Evolutionary conservation across 2,113 vertebrate genomes (phyloP).

Genomic region (Albula glossodonta): DNA sequence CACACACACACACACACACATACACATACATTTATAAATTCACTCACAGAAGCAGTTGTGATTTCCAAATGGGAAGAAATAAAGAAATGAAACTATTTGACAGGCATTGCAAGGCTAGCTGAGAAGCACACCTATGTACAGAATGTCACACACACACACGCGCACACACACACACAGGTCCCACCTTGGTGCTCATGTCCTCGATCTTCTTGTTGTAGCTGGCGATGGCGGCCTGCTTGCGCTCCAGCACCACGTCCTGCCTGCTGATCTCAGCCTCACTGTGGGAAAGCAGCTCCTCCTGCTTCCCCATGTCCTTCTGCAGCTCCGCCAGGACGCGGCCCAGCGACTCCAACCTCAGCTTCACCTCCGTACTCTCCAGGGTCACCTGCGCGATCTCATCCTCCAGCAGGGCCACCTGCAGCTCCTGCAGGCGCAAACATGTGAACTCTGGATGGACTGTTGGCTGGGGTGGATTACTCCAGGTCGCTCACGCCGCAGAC

Average conservation of each 20-base stretch:
- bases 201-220: constrained; percentile 74
- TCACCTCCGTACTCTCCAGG: constrained; percentile 68
- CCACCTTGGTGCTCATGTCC: constrained; percentile 79
- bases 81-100: too few species aligned
- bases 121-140: too few species aligned
- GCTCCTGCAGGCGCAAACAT: constrained; percentile 63
- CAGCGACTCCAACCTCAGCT: constrained; percentile 62
- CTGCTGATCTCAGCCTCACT: constrained; percentile 68
- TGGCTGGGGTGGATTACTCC: too few species aligned
- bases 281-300: constrained; percentile 61
- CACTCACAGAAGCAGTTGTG: not conserved
- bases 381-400: constrained; percentile 65
- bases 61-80: too few species aligned
- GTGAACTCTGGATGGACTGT: not conserved
- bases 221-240: constrained; percentile 69
- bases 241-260: constrained; percentile 57
- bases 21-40: not conserved
- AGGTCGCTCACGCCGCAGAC: too few species aligned
- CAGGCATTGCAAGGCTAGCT: too few species aligned
- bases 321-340: constrained; percentile 59
- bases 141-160: too few species aligned
- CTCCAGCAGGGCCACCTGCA: constrained; percentile 75
- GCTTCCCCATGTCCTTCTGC: constrained; percentile 66
- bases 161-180: constrained; percentile 29
- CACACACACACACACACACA: too few species aligned